phyloP scores from a whole-genome alignment of 2,113 vertebrate species.

The Pachycephala philippinensis region DNA sequence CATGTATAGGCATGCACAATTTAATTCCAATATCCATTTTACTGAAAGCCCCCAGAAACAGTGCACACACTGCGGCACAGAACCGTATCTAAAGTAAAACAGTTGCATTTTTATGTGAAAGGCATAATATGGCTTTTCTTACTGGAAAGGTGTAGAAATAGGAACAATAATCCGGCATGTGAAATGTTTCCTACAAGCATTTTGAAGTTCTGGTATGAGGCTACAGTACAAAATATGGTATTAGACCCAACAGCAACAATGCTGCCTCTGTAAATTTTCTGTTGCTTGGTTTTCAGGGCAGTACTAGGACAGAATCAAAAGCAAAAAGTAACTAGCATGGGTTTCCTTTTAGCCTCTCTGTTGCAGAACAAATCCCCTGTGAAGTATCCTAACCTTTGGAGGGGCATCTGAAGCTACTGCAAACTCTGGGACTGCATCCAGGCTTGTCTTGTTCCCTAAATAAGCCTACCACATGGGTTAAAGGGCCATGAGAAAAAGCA shows the following conservation, averaged over 20 bases:
- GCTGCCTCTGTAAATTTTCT: slow-evolving; percentile 30
- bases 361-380: slow-evolving; percentile 40
- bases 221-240: neutral
- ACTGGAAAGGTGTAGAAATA: neutral
- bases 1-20: neutral
- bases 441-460: slow-evolving; percentile 60
- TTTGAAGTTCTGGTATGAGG: neutral
- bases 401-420: slow-evolving; percentile 62
- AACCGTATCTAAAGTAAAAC: neutral
- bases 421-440: slow-evolving; percentile 56
- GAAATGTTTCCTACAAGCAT: neutral
- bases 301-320: neutral
- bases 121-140: neutral
- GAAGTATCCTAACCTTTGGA: slow-evolving; percentile 57
- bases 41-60: neutral
- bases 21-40: neutral
- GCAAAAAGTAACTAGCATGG: neutral
- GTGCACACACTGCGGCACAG: neutral
- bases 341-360: slow-evolving; percentile 28
- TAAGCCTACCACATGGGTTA: slow-evolving; percentile 51
- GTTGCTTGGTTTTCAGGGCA: slow-evolving; percentile 5
- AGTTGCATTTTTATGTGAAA: neutral
- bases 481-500: slow-evolving; percentile 64
- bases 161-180: neutral
- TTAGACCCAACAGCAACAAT: slow-evolving; percentile 35